Evolutionary conservation across 2,113 vertebrate species (phyloP).

Genomic region (Corythoichthys intestinalis): DNA sequence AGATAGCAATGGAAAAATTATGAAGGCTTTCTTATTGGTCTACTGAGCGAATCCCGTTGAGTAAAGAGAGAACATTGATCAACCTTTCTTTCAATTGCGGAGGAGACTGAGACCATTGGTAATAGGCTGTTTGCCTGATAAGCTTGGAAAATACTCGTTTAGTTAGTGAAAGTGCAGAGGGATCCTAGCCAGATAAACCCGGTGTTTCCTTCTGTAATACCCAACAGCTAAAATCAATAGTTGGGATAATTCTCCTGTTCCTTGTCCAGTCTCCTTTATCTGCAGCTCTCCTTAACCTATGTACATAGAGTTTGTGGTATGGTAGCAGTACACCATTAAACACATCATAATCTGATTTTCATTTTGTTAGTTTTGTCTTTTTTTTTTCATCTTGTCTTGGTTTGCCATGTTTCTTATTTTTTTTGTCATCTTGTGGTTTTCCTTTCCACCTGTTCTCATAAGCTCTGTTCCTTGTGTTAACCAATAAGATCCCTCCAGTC

Average conservation of each 20-base stretch:
- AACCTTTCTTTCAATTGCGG: slow-evolving; percentile 56
- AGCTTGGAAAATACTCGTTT: slow-evolving; percentile 86
- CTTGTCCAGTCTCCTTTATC: slow-evolving; percentile 77
- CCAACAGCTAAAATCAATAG: slow-evolving; percentile 97
- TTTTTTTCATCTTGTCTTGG: slow-evolving; percentile 9
- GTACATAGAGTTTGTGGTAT: slow-evolving; percentile 51
- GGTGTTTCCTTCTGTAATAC: slow-evolving; percentile 90
- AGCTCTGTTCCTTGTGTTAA: no score
- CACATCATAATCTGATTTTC: slow-evolving; percentile 1
- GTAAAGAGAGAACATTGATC: slow-evolving; percentile 48
- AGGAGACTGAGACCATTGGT: slow-evolving; percentile 68
- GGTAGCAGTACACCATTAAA: slow-evolving; percentile 26
- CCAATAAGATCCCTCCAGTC: no score
- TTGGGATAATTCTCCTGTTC: slow-evolving; percentile 87
- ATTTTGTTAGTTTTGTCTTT: slow-evolving; percentile 28
- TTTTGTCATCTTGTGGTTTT: no score
- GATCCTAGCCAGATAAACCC: slow-evolving; percentile 91
- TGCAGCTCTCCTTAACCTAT: slow-evolving; percentile 59
- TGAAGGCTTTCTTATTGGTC: background rate
- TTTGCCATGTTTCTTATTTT: no score
- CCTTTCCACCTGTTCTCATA: no score
- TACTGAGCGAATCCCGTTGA: slow-evolving; percentile 6
- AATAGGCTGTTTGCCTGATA: slow-evolving; percentile 82
- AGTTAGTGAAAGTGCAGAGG: slow-evolving; percentile 87
- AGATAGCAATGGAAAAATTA: no score